Percentiles rank a stretch among this genome's conserved stretches.
Conservation (phyloP, 2,888 invertebrate species). For the Cheilosia vulpina region DNA sequence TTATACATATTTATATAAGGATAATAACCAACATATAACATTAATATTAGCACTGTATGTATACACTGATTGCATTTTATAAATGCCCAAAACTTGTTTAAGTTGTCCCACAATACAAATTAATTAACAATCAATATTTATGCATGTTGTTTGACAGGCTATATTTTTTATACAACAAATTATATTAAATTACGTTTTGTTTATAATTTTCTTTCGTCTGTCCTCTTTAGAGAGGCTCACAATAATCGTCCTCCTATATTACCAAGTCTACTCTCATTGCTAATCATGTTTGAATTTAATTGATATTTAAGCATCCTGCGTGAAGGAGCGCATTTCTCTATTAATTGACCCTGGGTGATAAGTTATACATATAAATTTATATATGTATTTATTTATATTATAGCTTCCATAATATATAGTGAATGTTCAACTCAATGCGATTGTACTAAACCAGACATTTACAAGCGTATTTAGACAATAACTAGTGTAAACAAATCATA, state of each 20-base stretch:
- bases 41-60: conserved; percentile 48
- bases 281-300: conserved; percentile 41
- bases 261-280: conserved; percentile 63
- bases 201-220: conserved; percentile 16
- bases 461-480: conserved; percentile 42
- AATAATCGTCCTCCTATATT: conserved; percentile 40
- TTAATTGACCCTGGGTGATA: conserved; percentile 75
- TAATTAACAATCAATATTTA: conserved; percentile 44
- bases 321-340: conserved; percentile 53
- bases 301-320: conserved; percentile 64
- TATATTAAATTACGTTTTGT: conserved; percentile 3
- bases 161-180: conserved; percentile 39
- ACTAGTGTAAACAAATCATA: conserved; percentile 48
- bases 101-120: conserved; percentile 56
- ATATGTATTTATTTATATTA: conserved; percentile 44
- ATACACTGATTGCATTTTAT: conserved; percentile 44
- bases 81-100: conserved; percentile 32
- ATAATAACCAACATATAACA: conserved; percentile 69
- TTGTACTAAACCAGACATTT: conserved; percentile 67
- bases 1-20: conserved; percentile 57
- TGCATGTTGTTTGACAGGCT: not conserved
- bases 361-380: conserved; percentile 42
- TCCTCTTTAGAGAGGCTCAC: conserved; percentile 49
- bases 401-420: conserved; percentile 49
- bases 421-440: conserved; percentile 57